phyloP scores from a whole-genome alignment of 1,140 invertebrate genomes.

The Drosophila saltans region DNA sequence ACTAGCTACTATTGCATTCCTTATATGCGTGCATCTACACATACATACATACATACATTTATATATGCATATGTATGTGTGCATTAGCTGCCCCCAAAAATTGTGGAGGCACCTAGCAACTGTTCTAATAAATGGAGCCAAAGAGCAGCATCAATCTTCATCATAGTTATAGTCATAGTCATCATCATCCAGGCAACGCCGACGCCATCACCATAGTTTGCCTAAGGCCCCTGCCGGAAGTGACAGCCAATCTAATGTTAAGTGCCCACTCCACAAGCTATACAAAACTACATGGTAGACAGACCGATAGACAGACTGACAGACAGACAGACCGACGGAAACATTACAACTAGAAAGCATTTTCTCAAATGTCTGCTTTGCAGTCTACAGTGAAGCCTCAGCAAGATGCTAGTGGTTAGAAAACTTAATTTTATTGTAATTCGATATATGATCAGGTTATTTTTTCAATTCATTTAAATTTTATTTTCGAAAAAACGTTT shows the following conservation, averaged over 20 bases:
- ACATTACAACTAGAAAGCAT: constrained; percentile 72
- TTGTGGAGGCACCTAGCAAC: background rate
- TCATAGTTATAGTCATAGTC: background rate
- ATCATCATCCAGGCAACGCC: constrained; percentile 46
- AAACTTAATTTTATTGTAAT: too few species aligned
- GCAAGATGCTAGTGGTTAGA: background rate
- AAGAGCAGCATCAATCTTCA: constrained; percentile 12
- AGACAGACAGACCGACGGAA: constrained; percentile 22
- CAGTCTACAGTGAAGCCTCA: constrained; percentile 31
- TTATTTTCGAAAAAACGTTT: too few species aligned
- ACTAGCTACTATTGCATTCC: constrained; percentile 39
- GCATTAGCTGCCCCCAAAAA: background rate
- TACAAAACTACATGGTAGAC: constrained; percentile 28
- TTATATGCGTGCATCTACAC: constrained; percentile 20
- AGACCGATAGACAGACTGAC: constrained; percentile 25
- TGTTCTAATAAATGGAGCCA: background rate
- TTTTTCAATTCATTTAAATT: too few species aligned
- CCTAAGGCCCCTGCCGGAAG: constrained; percentile 68
- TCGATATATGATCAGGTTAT: too few species aligned
- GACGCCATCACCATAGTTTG: constrained; percentile 44
- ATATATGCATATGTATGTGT: background rate
- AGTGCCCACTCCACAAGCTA: constrained; percentile 67
- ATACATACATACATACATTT: background rate
- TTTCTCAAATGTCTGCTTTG: constrained; percentile 56
- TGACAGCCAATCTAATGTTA: constrained; percentile 78